phyloP scores from a whole-genome alignment of 2,888 invertebrate genomes.

The Tryphoninae sp. region DNA sequence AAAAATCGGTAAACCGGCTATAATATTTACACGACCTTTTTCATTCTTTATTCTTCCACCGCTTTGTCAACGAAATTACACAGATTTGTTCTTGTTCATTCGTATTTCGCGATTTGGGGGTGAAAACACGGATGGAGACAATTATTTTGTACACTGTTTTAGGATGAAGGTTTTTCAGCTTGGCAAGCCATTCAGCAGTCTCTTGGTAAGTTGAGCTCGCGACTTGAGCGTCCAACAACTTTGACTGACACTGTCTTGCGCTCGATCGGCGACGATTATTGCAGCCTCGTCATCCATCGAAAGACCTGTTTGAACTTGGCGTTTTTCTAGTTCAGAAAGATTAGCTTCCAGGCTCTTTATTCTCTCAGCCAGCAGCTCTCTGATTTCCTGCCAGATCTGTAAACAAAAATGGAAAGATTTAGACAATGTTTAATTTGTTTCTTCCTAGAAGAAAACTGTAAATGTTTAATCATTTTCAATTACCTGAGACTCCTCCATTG shows the following conservation, averaged over 20 bases:
- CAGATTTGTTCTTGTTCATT: not conserved
- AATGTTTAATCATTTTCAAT: constrained; percentile 31
- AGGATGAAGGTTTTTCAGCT: constrained; percentile 74
- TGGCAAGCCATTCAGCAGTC: constrained; percentile 76
- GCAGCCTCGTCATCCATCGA: constrained; percentile 69
- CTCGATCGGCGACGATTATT: constrained; percentile 71
- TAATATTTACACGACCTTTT: not conserved
- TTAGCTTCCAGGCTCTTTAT: constrained; percentile 72
- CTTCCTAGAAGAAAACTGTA: not conserved
- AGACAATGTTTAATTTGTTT: not conserved
- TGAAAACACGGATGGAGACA: constrained; percentile 67
- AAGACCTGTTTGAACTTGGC: constrained; percentile 73
- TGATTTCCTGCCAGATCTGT: constrained; percentile 76
- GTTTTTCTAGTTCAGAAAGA: constrained; percentile 74
- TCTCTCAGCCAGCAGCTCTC: constrained; percentile 72
- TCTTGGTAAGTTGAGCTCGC: constrained; percentile 74
- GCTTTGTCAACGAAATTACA: constrained; percentile 24
- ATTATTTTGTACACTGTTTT: constrained; percentile 70
- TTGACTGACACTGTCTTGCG: constrained; percentile 75
- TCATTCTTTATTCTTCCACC: constrained; percentile 4
- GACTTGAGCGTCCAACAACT: constrained; percentile 76
- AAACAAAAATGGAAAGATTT: not conserved
- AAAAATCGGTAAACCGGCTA: not conserved
- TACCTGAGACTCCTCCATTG: constrained; percentile 73
- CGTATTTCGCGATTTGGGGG: not conserved